Evolutionary conservation across 2,113 vertebrate genomes (phyloP).

Genomic region (Ibidorhyncha struthersii): DNA sequence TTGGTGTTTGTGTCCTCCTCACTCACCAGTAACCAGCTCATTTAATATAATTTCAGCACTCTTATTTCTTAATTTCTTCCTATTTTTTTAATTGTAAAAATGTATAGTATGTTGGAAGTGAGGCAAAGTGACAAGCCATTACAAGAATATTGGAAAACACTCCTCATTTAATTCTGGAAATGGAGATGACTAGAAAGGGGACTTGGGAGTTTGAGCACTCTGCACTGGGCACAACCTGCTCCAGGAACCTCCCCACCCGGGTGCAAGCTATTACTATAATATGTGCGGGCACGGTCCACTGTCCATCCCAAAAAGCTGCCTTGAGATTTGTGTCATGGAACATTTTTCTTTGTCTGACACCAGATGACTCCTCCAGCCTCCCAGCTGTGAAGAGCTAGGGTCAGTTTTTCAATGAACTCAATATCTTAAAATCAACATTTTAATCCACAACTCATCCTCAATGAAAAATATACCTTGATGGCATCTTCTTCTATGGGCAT

Average conservation of each 20-base stretch:
- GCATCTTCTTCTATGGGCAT: background rate
- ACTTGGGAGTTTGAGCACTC: background rate
- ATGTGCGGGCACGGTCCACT: background rate
- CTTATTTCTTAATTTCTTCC: background rate
- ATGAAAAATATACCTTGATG: background rate
- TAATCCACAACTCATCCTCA: background rate
- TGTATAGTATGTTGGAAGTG: background rate
- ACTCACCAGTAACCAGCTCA: background rate
- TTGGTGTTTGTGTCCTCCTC: background rate
- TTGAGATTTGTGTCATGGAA: constrained; percentile 23
- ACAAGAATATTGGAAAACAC: background rate
- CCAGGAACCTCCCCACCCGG: background rate
- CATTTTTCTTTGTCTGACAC: background rate
- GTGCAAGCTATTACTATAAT: background rate
- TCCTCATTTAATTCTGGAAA: background rate
- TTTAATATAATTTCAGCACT: background rate
- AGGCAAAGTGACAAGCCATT: background rate
- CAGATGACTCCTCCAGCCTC: background rate
- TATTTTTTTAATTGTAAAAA: background rate
- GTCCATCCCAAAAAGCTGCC: background rate
- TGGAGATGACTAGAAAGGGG: background rate
- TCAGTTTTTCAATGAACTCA: background rate
- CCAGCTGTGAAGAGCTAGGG: background rate
- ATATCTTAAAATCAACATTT: background rate
- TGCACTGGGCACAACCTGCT: background rate